Evolutionary conservation across 1,140 invertebrate species (phyloP).

Genomic region (Bombus balteatus): DNA sequence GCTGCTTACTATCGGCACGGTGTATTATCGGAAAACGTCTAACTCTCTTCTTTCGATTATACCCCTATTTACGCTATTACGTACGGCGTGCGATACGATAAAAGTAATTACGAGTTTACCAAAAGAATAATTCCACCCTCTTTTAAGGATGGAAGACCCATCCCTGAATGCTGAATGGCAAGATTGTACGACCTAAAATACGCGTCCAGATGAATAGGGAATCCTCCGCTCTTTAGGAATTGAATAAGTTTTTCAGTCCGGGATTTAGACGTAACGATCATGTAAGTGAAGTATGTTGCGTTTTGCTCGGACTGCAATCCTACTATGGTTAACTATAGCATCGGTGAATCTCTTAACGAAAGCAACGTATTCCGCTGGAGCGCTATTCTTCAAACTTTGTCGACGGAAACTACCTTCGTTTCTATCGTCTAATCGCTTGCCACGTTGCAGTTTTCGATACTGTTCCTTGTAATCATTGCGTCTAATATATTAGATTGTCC

Average conservation of each 20-base stretch:
- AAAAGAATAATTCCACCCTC: neutral
- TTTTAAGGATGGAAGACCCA: neutral
- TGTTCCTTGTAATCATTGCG: neutral
- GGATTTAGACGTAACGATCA: neutral
- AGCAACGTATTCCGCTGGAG: neutral
- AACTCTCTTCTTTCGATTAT: neutral
- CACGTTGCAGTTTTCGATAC: neutral
- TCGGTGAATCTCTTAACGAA: neutral
- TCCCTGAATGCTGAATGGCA: neutral
- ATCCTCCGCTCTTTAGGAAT: neutral
- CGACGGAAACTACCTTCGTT: neutral
- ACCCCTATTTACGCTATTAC: too few species aligned
- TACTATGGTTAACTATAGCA: neutral
- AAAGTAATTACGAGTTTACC: neutral
- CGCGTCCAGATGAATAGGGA: neutral
- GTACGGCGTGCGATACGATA: neutral
- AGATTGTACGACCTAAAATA: slow-evolving; percentile 3
- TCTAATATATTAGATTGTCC: neutral
- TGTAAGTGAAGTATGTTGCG: neutral
- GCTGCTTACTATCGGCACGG: too few species aligned
- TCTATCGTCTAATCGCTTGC: neutral
- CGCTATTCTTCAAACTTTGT: neutral
- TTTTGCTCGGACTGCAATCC: neutral
- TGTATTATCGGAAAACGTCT: too few species aligned
- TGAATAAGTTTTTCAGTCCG: neutral